These are phyloP conservation scores for Plemyria rubiginata DNA, from an alignment of 2,888 invertebrate genomes.

Conservation along the genomic window DNA sequence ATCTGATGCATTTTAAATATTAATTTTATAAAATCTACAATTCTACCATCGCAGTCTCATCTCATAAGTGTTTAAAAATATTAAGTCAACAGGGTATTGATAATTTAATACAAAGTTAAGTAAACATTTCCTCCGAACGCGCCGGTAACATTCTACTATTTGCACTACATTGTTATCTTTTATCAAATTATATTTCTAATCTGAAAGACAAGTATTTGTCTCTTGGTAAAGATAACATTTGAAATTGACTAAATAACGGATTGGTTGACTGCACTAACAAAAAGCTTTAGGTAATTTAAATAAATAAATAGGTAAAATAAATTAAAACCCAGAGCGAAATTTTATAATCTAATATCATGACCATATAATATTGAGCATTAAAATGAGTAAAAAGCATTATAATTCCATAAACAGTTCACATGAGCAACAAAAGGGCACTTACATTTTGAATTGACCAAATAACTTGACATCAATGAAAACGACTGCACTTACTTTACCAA, in stretches of 20 bases:
- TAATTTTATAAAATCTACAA: constrained; percentile 32
- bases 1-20: constrained; percentile 21
- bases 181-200: constrained; percentile 15
- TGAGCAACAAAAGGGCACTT: constrained; percentile 79
- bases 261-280: constrained; percentile 33
- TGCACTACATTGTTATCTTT: constrained; percentile 21
- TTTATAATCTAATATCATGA: constrained; percentile 79
- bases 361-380: constrained; percentile 81
- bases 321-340: constrained; percentile 65
- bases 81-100: constrained; percentile 27
- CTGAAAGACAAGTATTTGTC: constrained; percentile 12
- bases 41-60: constrained; percentile 34
- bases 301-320: constrained; percentile 65
- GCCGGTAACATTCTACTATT: constrained; percentile 12
- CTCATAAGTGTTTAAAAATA: constrained; percentile 25
- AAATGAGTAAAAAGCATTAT: constrained; percentile 74
- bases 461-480: constrained; percentile 65
- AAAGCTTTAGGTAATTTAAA: constrained; percentile 52
- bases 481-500: constrained; percentile 55
- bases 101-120: constrained; percentile 21
- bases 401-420: constrained; percentile 58
- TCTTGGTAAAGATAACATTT: constrained; percentile 5
- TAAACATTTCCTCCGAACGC: constrained; percentile 21
- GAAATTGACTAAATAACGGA: constrained; percentile 7
- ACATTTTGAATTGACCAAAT: constrained; percentile 75